Conservation (phyloP, 1,140 invertebrate genomes). For the Drosophila orena region DNA sequence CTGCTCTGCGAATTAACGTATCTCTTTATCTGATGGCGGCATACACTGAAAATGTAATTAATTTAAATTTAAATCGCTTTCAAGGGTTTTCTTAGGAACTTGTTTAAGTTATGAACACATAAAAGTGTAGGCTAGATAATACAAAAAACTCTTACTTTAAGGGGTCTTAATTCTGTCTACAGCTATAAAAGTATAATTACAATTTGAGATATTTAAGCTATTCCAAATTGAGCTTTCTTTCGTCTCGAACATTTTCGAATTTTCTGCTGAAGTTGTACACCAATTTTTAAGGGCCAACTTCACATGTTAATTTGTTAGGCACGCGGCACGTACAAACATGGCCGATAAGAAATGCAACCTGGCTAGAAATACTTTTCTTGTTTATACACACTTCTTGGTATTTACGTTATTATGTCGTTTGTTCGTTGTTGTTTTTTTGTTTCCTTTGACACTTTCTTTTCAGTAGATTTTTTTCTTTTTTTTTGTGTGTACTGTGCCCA, state of each 20-base stretch:
- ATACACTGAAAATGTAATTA: background rate
- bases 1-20: conserved; percentile 18
- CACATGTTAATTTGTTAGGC: conserved; percentile 77
- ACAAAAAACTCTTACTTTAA: too few species aligned
- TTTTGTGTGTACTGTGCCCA: conserved; percentile 13
- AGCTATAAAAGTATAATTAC: too few species aligned
- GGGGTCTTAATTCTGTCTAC: too few species aligned
- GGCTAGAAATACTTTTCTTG: conserved; percentile 38
- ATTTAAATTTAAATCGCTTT: conserved; percentile 4
- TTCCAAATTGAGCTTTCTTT: background rate
- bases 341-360: conserved; percentile 55
- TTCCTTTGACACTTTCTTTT: conserved; percentile 61
- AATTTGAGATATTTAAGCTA: background rate
- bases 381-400: conserved; percentile 40
- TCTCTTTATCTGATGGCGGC: conserved; percentile 5
- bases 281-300: conserved; percentile 57
- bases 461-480: too few species aligned
- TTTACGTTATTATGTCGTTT: conserved; percentile 18
- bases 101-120: background rate
- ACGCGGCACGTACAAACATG: conserved; percentile 58
- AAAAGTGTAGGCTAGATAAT: too few species aligned
- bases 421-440: conserved; percentile 8
- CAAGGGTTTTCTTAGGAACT: conserved; percentile 7
- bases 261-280: conserved; percentile 24
- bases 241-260: conserved; percentile 22